Percentiles rank a stretch among this genome's conserved stretches.
Conservation (phyloP, 37 sponge, comb jelly and placozoan species). For the Theonella swinhoei region DNA sequence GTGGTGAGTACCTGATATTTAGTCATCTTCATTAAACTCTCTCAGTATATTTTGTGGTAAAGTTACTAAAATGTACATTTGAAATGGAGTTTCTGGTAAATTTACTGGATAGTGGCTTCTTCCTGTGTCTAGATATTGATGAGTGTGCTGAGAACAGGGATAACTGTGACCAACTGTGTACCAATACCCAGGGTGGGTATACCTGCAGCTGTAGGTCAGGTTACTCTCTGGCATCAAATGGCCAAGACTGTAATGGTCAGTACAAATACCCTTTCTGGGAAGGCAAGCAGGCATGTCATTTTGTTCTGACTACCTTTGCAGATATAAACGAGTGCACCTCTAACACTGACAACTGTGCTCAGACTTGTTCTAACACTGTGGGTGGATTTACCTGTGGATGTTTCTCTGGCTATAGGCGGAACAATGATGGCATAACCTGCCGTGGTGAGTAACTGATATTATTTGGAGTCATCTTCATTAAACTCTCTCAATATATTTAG, state of each 20-base stretch:
- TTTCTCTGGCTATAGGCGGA: conserved; percentile 7
- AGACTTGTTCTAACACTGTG: conserved; percentile 39
- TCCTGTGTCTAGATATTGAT: conserved; percentile 32
- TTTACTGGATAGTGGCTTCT: too few species aligned
- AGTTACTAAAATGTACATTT: too few species aligned
- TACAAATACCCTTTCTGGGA: neutral
- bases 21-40: neutral
- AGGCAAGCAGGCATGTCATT: neutral
- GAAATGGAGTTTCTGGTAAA: too few species aligned
- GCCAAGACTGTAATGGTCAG: conserved; percentile 9
- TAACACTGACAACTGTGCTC: conserved; percentile 20
- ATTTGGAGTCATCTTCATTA: neutral
- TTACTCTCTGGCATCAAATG: conserved; percentile 16
- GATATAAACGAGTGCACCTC: conserved; percentile 36
- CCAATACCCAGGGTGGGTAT: conserved; percentile 20
- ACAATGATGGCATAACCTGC: conserved; percentile 6
- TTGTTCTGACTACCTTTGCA: neutral
- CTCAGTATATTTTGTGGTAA: too few species aligned
- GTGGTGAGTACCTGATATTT: conserved; percentile 9
- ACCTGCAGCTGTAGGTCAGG: conserved; percentile 25
- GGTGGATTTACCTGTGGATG: conserved; percentile 40
- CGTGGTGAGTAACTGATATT: conserved; percentile 9
- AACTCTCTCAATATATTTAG: too few species aligned
- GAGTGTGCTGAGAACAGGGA: conserved; percentile 28
- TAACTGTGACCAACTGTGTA: conserved; percentile 24